phyloP scores from a whole-genome alignment of 1,140 invertebrate genomes.

The Drosophila neocordata region DNA sequence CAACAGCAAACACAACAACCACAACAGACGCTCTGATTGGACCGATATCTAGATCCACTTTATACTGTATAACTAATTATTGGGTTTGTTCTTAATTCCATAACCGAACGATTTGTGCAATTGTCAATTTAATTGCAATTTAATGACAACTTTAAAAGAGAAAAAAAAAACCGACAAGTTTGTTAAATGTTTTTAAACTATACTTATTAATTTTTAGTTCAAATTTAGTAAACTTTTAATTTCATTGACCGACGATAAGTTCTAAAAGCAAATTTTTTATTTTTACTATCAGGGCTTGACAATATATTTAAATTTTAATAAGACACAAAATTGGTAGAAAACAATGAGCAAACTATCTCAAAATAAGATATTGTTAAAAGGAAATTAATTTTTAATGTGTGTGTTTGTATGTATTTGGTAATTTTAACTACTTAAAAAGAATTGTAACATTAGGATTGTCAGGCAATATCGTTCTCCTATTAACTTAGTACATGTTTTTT shows the following conservation, averaged over 20 bases:
- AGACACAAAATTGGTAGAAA: neutral
- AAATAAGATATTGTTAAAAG: neutral
- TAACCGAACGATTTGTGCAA: neutral
- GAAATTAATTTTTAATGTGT: too few relatives aligned
- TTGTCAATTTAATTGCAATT: neutral
- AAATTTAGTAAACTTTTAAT: neutral
- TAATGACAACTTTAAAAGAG: too few relatives aligned
- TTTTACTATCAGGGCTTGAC: too few relatives aligned
- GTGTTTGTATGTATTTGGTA: too few relatives aligned
- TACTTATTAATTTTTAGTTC: neutral
- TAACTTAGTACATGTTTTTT: too few relatives aligned
- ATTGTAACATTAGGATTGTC: neutral
- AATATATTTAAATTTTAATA: neutral
- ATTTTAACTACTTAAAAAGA: neutral
- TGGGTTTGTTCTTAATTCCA: constrained; percentile 3
- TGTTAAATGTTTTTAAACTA: too few relatives aligned
- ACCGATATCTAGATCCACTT: constrained; percentile 38
- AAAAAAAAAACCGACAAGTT: too few relatives aligned
- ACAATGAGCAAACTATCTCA: neutral
- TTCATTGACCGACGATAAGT: neutral
- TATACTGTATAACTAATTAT: constrained; percentile 23
- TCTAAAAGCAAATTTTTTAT: too few relatives aligned
- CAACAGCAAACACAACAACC: constrained; percentile 61
- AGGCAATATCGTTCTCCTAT: neutral
- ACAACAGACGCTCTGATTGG: constrained; percentile 72